Conservation (phyloP, 2,888 invertebrate genomes). For the Hetaerina titia region DNA sequence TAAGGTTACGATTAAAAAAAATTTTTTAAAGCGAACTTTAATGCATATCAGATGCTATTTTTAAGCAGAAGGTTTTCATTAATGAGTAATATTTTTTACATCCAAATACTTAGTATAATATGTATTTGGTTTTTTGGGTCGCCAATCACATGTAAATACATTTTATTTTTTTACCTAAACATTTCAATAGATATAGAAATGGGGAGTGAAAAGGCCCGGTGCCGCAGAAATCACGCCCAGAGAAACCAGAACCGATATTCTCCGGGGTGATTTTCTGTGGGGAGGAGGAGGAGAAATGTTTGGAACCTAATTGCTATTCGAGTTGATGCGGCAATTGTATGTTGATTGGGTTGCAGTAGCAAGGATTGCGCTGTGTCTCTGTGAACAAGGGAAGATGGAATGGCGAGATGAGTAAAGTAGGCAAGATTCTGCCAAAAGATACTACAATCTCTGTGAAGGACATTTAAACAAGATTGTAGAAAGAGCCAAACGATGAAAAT, state of each 20-base stretch:
- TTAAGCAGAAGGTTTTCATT: no score
- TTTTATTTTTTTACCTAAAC: no score
- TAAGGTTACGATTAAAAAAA: no score
- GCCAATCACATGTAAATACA: no score
- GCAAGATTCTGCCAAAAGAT: no score
- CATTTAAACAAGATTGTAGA: background rate
- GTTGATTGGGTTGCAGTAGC: background rate
- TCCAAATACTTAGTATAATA: no score
- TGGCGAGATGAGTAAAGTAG: background rate
- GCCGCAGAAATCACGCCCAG: background rate
- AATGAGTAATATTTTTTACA: no score
- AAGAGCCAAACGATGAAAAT: background rate
- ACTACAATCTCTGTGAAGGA: no score
- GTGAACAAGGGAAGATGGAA: background rate
- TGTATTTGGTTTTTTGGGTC: no score
- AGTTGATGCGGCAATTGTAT: background rate
- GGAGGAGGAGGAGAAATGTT: background rate
- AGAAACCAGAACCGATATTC: background rate
- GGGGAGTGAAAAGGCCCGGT: background rate
- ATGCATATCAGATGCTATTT: no score
- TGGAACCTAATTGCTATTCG: slow-evolving; percentile 13
- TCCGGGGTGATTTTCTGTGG: background rate
- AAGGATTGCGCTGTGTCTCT: background rate
- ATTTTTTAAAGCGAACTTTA: no score
- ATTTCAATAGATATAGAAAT: no score